These are phyloP conservation scores for Rhinogobio ventralis DNA, from an alignment of 2,797 vertebrate species.

Conservation along the genomic window DNA sequence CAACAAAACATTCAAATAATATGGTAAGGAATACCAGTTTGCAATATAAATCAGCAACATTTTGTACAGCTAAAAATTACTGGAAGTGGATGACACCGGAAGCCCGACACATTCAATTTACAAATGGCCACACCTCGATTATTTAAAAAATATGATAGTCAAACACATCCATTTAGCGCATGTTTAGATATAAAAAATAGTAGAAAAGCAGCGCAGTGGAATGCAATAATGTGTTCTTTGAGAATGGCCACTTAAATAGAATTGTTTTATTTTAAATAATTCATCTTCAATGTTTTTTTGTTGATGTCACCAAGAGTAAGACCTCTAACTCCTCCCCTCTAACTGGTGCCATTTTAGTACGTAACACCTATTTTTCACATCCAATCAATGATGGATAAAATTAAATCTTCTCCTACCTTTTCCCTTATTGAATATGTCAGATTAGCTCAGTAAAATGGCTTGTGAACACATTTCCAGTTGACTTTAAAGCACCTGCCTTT, in stretches of 20 bases:
- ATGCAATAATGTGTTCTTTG: neutral
- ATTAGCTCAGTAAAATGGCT: conserved; percentile 12
- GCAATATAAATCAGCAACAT: neutral
- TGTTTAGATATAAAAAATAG: neutral
- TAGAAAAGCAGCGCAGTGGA: neutral
- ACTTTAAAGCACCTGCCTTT: neutral
- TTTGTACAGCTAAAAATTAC: neutral
- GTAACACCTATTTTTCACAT: conserved; percentile 1
- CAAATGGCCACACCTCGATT: no score
- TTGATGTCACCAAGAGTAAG: neutral
- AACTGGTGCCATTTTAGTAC: no score
- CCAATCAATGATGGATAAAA: conserved; percentile 4
- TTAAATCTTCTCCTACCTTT: neutral
- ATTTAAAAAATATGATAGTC: neutral
- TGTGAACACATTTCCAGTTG: conserved; percentile 13
- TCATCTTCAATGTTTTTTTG: neutral
- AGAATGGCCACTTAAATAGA: neutral
- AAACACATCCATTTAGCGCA: neutral
- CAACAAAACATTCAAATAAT: no score
- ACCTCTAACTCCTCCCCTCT: neutral
- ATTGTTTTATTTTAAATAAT: neutral
- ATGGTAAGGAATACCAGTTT: neutral
- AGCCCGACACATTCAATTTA: neutral
- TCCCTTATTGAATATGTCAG: neutral
- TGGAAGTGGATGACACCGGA: neutral